These are phyloP conservation scores for Macrotus californicus DNA, from an alignment of 2,113 vertebrate genomes.

Conservation along the genomic window DNA sequence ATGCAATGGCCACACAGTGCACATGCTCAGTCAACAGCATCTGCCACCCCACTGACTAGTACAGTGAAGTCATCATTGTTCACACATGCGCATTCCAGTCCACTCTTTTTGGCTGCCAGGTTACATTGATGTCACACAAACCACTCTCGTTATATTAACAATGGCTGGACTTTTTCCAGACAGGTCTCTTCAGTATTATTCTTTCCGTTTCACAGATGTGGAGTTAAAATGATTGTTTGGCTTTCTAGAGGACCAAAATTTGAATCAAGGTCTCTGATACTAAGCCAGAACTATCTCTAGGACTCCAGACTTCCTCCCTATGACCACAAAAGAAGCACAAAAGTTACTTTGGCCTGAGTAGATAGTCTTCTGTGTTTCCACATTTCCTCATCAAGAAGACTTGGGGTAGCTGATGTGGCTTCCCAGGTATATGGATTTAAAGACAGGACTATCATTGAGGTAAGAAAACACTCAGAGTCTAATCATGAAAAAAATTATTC, in stretches of 20 bases:
- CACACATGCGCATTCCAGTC: no score
- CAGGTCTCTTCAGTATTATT: not conserved
- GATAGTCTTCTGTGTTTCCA: not conserved
- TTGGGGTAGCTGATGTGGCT: not conserved
- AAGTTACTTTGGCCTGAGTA: not conserved
- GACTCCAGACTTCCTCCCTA: not conserved
- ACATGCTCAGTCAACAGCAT: no score
- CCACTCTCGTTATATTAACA: no score
- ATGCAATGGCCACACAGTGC: no score
- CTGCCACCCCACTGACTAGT: no score
- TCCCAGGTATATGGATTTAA: not conserved
- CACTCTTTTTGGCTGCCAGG: no score
- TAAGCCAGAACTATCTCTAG: not conserved
- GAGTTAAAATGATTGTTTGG: not conserved
- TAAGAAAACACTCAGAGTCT: not conserved
- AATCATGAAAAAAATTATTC: not conserved
- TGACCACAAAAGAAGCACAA: not conserved
- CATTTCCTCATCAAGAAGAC: not conserved
- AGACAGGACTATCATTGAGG: not conserved
- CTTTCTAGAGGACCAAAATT: not conserved
- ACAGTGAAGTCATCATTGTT: no score
- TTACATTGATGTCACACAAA: no score
- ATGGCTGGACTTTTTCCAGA: no score
- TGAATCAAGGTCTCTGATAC: not conserved
- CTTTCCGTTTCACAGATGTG: not conserved